These are phyloP conservation scores for Melanotaenia parkinsoni DNA, from an alignment of 2,797 vertebrate genomes.

Conservation along the genomic window DNA sequence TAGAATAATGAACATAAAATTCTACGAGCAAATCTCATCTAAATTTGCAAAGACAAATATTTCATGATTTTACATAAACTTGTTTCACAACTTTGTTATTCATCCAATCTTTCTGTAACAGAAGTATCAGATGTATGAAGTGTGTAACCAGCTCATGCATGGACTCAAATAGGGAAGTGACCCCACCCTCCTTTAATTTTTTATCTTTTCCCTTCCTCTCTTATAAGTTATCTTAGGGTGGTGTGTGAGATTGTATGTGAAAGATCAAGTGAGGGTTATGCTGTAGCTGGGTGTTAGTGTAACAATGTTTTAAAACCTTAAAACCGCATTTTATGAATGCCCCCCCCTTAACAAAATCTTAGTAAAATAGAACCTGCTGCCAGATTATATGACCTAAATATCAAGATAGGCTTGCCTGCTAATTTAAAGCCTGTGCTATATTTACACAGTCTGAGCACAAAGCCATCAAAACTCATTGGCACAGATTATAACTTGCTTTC, in stretches of 20 bases:
- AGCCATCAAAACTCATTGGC: neutral
- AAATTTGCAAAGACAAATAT: neutral
- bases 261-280: constrained; percentile 36
- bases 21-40: neutral
- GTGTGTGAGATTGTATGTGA: constrained; percentile 13
- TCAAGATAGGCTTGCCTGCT: constrained; percentile 17
- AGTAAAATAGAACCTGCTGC: neutral
- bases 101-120: constrained; percentile 9
- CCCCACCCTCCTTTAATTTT: constrained; percentile 51
- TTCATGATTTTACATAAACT: neutral
- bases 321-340: neutral
- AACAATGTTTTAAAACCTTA: neutral
- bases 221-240: constrained; percentile 59
- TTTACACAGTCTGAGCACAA: neutral
- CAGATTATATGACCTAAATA: constrained; percentile 24
- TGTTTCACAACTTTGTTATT: neutral
- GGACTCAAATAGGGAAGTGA: constrained; percentile 55
- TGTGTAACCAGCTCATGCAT: constrained; percentile 26
- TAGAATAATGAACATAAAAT: neutral
- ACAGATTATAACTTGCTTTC: neutral
- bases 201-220: constrained; percentile 66
- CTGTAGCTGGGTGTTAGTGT: neutral
- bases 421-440: constrained; percentile 2
- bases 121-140: constrained; percentile 19
- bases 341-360: neutral